Conservation (phyloP, 2,113 vertebrate genomes). For the Corythornis madagascariensis region DNA sequence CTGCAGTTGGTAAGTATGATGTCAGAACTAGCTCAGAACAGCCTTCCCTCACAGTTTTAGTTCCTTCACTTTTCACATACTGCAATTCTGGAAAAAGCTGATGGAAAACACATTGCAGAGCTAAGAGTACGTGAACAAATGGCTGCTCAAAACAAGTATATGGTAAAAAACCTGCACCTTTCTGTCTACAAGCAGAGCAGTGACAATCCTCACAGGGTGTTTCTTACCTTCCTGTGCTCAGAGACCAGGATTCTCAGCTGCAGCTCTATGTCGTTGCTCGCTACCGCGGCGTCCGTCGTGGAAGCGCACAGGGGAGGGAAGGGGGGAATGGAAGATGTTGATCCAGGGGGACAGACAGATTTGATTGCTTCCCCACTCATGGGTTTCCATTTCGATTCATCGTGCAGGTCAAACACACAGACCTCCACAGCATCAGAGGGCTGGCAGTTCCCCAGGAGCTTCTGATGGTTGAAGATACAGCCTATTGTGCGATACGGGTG, state of each 20-base stretch:
- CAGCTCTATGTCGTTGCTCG: constrained; percentile 92
- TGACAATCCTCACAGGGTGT: not conserved
- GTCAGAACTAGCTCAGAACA: not conserved
- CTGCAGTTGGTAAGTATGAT: not conserved
- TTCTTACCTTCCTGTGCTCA: constrained; percentile 93
- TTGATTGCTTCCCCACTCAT: constrained; percentile 95
- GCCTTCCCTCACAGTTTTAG: not conserved
- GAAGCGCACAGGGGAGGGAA: constrained; percentile 88
- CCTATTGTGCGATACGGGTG: constrained; percentile 91
- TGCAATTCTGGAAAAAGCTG: not conserved
- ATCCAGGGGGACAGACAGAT: constrained; percentile 88
- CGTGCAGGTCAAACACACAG: constrained; percentile 89
- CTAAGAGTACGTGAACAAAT: not conserved
- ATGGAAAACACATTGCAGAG: not conserved
- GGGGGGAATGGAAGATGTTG: constrained; percentile 81
- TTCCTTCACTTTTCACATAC: not conserved
- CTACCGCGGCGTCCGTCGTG: constrained; percentile 77
- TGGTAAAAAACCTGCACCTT: not conserved
- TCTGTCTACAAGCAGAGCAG: not conserved
- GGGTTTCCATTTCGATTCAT: constrained; percentile 93
- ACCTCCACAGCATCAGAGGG: constrained; percentile 89
- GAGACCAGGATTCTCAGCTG: constrained; percentile 87
- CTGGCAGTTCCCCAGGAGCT: constrained; percentile 93
- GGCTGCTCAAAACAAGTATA: not conserved
- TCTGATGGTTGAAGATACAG: constrained; percentile 93